Evolutionary conservation across 2,797 vertebrate species (phyloP), one percentile per base, ranked within the genome.

Genomic region (Coregonus suidteri): DNA sequence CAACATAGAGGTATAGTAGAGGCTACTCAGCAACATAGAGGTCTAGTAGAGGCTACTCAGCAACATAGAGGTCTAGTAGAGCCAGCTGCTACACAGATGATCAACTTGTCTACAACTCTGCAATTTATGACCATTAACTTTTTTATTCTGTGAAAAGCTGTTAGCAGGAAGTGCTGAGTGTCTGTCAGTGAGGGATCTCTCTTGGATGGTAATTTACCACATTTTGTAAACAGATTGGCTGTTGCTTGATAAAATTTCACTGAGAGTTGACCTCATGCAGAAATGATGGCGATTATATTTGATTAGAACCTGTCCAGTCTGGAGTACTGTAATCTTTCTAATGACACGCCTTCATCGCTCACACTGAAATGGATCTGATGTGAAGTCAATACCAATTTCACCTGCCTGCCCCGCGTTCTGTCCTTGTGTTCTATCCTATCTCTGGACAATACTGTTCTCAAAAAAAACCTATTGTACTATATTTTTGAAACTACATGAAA

Each of bases 181-280:
- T 25, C 25, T 59, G 91, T 85, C 92, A 89, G 77, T 85, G 87
- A 94, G 89, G 87, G 87, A 95, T 95, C 92, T 92, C 82, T 91
- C 87, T 89, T 95, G 94, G 91, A 93, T 94, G 94, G 85, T 77
- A 84, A 91, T 89, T 92, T 92, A 93, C 93, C 93, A 93, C 93
- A 92, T 92, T 93, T 92, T 92, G 94, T 90, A 91, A 95, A 95
- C 93, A 94, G 89, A 94, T 94, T 82, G 93, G 93, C 94, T 92
- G 93, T 95, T 95, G 94, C 94, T 93, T 94, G 90, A 96, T 94
- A 96, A 96, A 96, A 94, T 95, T 96, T 95, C 94, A 96, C 91
- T 93, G 88, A 91, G 88, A 92, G 87, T 91, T 95, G 95, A 96
- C 94, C 95, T 94, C 94, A 88, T 71, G 82, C 71, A 66, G 92